Evolutionary conservation across 2,797 vertebrate species (phyloP), one percentile per base, ranked within the genome.

Genomic region (Amphiprion clarkii): DNA sequence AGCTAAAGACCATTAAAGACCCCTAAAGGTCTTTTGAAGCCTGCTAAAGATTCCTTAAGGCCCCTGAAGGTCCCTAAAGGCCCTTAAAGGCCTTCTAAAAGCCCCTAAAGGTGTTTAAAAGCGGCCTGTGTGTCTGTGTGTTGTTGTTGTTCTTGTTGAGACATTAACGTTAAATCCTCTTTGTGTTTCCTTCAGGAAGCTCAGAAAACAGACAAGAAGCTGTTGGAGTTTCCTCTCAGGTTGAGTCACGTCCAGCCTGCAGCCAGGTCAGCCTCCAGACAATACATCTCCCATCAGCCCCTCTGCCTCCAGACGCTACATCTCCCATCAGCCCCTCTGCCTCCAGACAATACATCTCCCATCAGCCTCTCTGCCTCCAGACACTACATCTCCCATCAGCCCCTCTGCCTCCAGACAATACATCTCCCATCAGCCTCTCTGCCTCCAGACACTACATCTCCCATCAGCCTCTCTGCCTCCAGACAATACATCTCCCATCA

Each of bases 171-270:
- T 44, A 44, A 14, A 44, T 44, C 14, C 12, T 14, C 10, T 48
- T 21, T 7, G 5, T 21, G 17, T 31, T 1, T 77, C 4, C 44
- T 90, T 56, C 83, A 99, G 98, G 97, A 99, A 93, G 97, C 97
- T 36, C 95, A 97, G 82, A 99, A 98, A 88, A 98, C 96, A 87
- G 96, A 98, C 79, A 71, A 87, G 14, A 63, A 77, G 81, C 95
- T 99, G 80, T 87, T 98, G 60, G 91, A 88, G 75, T 98, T 99
- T 67, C 95, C 97, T 23, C 93, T 95, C 75, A 97, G 95, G 90
- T 65, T 99, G 55, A 81, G 46, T 21, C 93, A 96, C 11, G 90
- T 99, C 76, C 95, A 95, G 65, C 93, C 95, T 29, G 96, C 97
- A 0, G 92, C 96, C 62, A 96, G 97, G 98, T 98, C 85, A 94